These are phyloP conservation scores for Rutpela maculata DNA, from an alignment of 2,888 invertebrate species.

Conservation along the genomic window DNA sequence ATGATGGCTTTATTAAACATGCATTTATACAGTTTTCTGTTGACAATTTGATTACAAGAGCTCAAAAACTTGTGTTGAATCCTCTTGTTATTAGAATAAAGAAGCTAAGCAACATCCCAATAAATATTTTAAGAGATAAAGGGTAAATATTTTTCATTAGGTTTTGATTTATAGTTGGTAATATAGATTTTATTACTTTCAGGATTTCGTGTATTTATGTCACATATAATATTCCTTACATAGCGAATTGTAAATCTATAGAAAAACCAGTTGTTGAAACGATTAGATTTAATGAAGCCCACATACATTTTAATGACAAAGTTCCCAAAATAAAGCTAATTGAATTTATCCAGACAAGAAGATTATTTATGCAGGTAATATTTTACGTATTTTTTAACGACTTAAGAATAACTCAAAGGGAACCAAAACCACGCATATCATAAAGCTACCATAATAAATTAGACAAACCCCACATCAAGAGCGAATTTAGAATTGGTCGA, in stretches of 20 bases:
- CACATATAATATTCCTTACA: slow-evolving; percentile 54
- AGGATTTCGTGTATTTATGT: slow-evolving; percentile 44
- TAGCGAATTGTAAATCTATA: slow-evolving; percentile 53
- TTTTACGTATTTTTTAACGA: no score
- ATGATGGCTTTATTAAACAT: slow-evolving; percentile 40
- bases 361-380: slow-evolving; percentile 56
- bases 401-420: no score
- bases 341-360: slow-evolving; percentile 57
- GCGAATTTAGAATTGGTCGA: no score
- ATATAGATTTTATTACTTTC: slow-evolving; percentile 1
- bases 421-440: no score
- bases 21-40: slow-evolving; percentile 52
- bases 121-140: slow-evolving; percentile 48
- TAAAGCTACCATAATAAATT: no score
- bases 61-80: slow-evolving; percentile 60
- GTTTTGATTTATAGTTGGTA: not conserved
- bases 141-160: slow-evolving; percentile 35
- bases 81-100: slow-evolving; percentile 61
- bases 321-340: slow-evolving; percentile 58
- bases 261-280: slow-evolving; percentile 50
- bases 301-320: slow-evolving; percentile 57
- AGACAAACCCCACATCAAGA: no score
- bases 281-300: slow-evolving; percentile 59
- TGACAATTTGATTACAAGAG: slow-evolving; percentile 55
- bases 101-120: slow-evolving; percentile 59